A percentile compares a stretch with the other conserved stretches of the same genome.
Conservation (phyloP, 2,888 invertebrate species). For the Drymonia ruficornis region DNA sequence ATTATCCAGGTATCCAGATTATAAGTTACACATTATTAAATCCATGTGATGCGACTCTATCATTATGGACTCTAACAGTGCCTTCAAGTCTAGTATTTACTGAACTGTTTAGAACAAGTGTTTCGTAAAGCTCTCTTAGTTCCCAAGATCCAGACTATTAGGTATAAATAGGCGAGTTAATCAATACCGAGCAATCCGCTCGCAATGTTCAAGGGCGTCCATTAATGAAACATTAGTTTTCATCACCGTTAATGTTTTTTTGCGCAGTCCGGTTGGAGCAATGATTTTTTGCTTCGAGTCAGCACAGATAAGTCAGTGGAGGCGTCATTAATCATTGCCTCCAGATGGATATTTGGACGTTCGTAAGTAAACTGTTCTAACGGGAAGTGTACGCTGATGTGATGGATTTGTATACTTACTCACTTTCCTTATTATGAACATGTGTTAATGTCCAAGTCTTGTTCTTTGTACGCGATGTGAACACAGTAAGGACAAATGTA, state of each 20-base stretch:
- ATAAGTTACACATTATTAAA: too few species aligned
- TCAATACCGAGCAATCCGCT: slow-evolving; percentile 16
- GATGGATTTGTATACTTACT: background rate
- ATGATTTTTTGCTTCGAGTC: slow-evolving; percentile 36
- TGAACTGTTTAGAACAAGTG: background rate
- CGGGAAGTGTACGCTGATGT: slow-evolving; percentile 10
- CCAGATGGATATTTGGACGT: slow-evolving; percentile 22
- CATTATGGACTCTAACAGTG: too few species aligned
- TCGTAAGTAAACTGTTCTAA: slow-evolving; percentile 18
- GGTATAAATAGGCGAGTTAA: slow-evolving; percentile 25
- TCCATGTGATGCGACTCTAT: too few species aligned
- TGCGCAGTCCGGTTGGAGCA: slow-evolving; percentile 27
- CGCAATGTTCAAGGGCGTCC: slow-evolving; percentile 14
- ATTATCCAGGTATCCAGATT: too few species aligned
- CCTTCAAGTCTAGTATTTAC: background rate
- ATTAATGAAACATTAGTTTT: slow-evolving; percentile 41
- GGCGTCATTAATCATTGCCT: slow-evolving; percentile 42
- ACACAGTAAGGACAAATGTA: too few species aligned
- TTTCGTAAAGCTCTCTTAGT: background rate
- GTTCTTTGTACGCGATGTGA: too few species aligned
- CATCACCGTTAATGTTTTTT: slow-evolving; percentile 46
- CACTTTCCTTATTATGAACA: background rate
- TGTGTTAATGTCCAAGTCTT: background rate
- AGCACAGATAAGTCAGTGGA: slow-evolving; percentile 37
- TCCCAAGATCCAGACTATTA: background rate